Evolutionary conservation across 1,140 invertebrate genomes (phyloP), one percentile per base, ranked within the genome.

Genomic region (Zelostemma sp.): DNA sequence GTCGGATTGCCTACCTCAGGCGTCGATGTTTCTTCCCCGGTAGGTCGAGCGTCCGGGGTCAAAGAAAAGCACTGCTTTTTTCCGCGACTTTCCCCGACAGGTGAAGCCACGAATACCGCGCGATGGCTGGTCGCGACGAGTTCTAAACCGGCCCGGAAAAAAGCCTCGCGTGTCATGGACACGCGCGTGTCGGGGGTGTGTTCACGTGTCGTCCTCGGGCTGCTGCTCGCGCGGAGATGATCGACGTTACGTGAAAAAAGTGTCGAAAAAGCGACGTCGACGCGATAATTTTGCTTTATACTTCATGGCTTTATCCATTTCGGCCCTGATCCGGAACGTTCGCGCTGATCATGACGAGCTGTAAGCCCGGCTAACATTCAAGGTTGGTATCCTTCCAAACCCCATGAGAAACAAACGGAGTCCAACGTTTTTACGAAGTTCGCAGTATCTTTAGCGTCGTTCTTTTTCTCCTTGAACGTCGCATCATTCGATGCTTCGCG

Each of bases 1-100:
- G 68, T 76, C 68, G 65, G 74, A 72, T 77, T 77, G 75, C 75
- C 74, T 74, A 74, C 65, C 68, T 69, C 66, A 68, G 69, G 68
- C 75, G 72, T 64, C 69, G 55, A 56, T 69, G 55, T 65, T 31
- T 57, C 45, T 47, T 14, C 61, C 56, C 62, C 60, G n/a, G n/a
- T 45, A 21, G 47, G 33, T 33, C 56, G 28, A 31, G 56, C 53
- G 54, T 9, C 45, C 45, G 49, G 19, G 51, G 14, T 9, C 28
- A 41, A 31, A 21, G 17, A 55, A 50, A 14, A 45, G 18, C 25
- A 17, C 28, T 17, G 21, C 35, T 40, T 28, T 28, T 40, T 46
- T 16, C 41, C 43, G 28, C 54, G 31, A 11, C n/a, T 2, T 41
- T 15, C 14, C 40, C 15, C n/a, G 14, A 15, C 15, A 15, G 8